Percentiles rank a stretch among this genome's conserved stretches.
phyloP scores from a whole-genome alignment of 2,888 invertebrate species.

The Emmelina monodactyla region DNA sequence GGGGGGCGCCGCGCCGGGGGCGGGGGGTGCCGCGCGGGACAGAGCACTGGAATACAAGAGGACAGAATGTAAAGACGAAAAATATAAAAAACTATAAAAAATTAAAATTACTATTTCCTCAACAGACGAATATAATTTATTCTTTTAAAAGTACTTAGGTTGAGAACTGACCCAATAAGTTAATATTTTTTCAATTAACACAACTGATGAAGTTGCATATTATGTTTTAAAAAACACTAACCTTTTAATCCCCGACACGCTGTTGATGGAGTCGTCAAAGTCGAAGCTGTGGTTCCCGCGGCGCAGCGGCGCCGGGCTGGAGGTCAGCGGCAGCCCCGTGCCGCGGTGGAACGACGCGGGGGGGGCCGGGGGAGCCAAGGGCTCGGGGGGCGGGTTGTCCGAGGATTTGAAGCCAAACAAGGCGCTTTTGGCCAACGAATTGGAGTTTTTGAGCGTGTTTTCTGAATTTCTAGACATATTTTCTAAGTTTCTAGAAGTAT shows the following conservation, averaged over 20 bases:
- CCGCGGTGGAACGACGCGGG: constrained; percentile 84
- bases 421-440: not conserved
- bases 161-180: too few species aligned
- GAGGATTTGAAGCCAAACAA: too few species aligned
- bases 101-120: too few species aligned
- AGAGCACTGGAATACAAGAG: constrained; percentile 65
- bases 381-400: too few species aligned
- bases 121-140: too few species aligned
- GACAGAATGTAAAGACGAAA: too few species aligned
- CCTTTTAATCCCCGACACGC: constrained; percentile 84
- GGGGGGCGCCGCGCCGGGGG: constrained; percentile 19
- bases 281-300: constrained; percentile 82
- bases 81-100: too few species aligned
- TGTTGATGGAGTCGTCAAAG: constrained; percentile 82
- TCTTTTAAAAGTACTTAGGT: too few species aligned
- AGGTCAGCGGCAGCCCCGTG: constrained; percentile 83
- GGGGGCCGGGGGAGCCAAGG: too few species aligned
- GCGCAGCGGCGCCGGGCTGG: constrained; percentile 85
- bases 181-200: too few species aligned
- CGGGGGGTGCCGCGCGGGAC: constrained; percentile 56
- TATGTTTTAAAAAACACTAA: too few species aligned
- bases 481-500: not conserved
- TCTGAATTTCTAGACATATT: not conserved
- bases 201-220: too few species aligned
- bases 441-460: not conserved